Evolutionary conservation across 2,797 vertebrate species (phyloP), one percentile per base, ranked within the genome.

Genomic region (Urosaurus nigricauda): DNA sequence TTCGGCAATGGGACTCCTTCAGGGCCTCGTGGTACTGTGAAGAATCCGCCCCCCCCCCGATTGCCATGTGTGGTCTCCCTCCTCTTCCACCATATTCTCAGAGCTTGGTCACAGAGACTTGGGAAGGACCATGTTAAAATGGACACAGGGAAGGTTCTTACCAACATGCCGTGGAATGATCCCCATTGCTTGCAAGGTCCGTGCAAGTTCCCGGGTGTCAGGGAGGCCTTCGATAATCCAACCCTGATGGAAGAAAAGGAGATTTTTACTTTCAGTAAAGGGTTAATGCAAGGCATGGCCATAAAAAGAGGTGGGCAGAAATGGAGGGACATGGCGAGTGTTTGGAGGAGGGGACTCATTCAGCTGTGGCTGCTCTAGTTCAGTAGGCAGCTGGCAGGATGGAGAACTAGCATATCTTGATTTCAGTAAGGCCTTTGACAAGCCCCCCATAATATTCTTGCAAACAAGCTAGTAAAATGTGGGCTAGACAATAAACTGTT

Each of bases 161-260:
- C 99, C 97, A 70, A 98, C 97, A 1, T 99, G 98, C 78, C 97
- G 95, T 4, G 98, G 98, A 75, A 95, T 26, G 85, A 98, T 94
- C 24, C 98, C 98, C 9, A 89, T 93, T 83, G 96, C 96, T 87
- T 98, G 98, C n/a, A 98, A 95, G 92, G 91, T 91, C 90, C 98
- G 94, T 1, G 97, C 98, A 94, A 98, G 97, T 0, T 98, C 97
- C 86, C 96, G 97, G 6, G 96, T 98, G 91, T 97, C 96, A 26
- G 98, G 98, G 80, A 99, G 92, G 29, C 97, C 98, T 7, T 98
- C 98, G 92, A 99, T 93, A 89, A 99, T 94, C 99, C 99, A 99
- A 81, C 98, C 98, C 98, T 99, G 94, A 79, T 91, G 87, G 93
- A 86, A 86, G 88, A 94, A 95, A 90, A 37, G 71, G 90, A 91